Base-by-base conservation (phyloP, 1,140 invertebrate genomes). In the Drosophila navojoa region DNA sequence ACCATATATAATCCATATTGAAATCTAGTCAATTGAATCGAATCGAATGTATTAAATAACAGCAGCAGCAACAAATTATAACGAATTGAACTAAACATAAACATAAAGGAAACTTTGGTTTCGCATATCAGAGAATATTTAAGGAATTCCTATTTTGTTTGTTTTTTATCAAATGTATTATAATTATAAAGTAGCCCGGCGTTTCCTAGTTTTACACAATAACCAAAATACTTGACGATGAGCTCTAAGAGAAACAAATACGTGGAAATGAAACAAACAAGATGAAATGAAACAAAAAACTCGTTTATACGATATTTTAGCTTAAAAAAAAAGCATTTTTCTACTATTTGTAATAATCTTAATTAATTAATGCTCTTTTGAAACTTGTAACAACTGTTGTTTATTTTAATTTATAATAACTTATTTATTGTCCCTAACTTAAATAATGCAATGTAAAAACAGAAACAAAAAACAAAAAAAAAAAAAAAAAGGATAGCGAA, bases 11-110 rank as follows among this genome's bases (percentile, higher is more conserved):
- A 62, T 79, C 54, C 61, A 49, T 87, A 81, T 86, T 76, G 82
- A 89, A 87, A 87, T 87, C 82, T 87, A 87, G 82, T 87, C 82
- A 87, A 87, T 87, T 87, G 82, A 87, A 87, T 87, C 82, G 76
- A 87, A 89, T 87, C 79, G 82, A 87, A 89, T 87, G 76, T 69
- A 87, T 84, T 79, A 87, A 32, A 32, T 9, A 77, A 49, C 63
- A 78, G 44, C 50, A 61, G 47, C 32, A 11, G 19, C 62, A 64
- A 52, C 32, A 58, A 64, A 47, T 58, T 64, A 15, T 58, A 54
- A 84, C 68, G 57, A 63, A 54, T 74, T 45, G 11, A 49, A 11
- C 22, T 32, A 53, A 63, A 54, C 57, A 50, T 42, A 57, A 67
- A 57, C 38, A 67, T 74, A 69, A 44, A 29, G 27, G 55, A 50